Conservation (phyloP, 2,113 vertebrate species). For the Chaetorhynchus papuensis region DNA sequence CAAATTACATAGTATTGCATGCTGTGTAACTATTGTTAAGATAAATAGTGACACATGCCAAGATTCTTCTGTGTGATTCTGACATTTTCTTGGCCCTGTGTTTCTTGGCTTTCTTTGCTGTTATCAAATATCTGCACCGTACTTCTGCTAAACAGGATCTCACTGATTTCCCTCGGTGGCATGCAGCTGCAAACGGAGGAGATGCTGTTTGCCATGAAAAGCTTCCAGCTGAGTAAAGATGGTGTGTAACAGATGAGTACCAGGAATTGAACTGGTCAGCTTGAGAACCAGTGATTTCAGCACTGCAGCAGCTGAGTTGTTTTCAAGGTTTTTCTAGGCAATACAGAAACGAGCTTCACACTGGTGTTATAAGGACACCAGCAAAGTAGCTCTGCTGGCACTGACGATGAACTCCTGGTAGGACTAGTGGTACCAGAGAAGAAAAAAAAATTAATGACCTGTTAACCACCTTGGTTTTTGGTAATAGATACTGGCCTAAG, state of each 20-base stretch:
- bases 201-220: not conserved
- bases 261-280: not conserved
- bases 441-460: not conserved
- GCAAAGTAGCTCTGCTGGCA: not conserved
- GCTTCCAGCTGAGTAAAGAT: not conserved
- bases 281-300: not conserved
- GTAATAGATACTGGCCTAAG: not conserved
- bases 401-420: not conserved
- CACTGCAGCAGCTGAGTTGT: accelerated
- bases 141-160: not conserved
- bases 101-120: not conserved
- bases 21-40: not conserved
- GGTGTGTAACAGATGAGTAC: not conserved
- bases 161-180: not conserved
- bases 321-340: not conserved
- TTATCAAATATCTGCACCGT: not conserved
- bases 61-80: not conserved
- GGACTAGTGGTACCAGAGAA: not conserved
- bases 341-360: not conserved
- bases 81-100: not conserved
- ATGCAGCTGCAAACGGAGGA: not conserved
- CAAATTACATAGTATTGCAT: not conserved
- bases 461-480: not conserved
- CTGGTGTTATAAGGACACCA: not conserved
- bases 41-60: not conserved